phyloP scores from a whole-genome alignment of 2,113 vertebrate species.

The Verasper variegatus region DNA sequence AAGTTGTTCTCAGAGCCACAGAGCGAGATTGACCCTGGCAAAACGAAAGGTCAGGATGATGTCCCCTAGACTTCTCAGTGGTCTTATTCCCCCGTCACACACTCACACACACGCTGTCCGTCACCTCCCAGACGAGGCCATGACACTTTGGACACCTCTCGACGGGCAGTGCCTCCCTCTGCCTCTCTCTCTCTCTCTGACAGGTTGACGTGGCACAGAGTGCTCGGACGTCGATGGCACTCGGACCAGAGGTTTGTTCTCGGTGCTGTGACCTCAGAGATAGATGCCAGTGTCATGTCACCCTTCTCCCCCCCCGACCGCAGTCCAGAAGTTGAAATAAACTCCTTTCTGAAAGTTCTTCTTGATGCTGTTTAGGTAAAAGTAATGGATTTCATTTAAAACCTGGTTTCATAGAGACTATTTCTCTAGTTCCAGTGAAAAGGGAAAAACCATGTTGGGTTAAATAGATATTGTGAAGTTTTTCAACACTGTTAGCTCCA shows the following conservation, averaged over 20 bases:
- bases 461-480: too few species aligned
- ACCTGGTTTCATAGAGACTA: background rate
- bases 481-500: too few species aligned
- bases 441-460: too few species aligned
- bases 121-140: conserved; percentile 69
- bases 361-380: too few species aligned
- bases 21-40: conserved; percentile 54
- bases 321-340: conserved; percentile 42
- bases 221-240: conserved; percentile 51
- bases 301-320: conserved; percentile 19
- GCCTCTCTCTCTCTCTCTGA: conserved; percentile 59
- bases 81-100: conserved; percentile 71
- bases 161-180: conserved; percentile 45
- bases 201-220: conserved; percentile 72
- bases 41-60: conserved; percentile 71
- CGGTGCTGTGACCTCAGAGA: conserved; percentile 68
- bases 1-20: conserved; percentile 71
- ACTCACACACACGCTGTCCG: conserved; percentile 72
- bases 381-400: background rate
- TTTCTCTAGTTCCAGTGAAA: too few species aligned
- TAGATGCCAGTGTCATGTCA: conserved; percentile 55
- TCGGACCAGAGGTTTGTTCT: conserved; percentile 55
- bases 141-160: conserved; percentile 74
- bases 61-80: conserved; percentile 63
- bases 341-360: conserved; percentile 16